Conservation (phyloP, 2,888 invertebrate species). For the Microplitis deprimator region DNA sequence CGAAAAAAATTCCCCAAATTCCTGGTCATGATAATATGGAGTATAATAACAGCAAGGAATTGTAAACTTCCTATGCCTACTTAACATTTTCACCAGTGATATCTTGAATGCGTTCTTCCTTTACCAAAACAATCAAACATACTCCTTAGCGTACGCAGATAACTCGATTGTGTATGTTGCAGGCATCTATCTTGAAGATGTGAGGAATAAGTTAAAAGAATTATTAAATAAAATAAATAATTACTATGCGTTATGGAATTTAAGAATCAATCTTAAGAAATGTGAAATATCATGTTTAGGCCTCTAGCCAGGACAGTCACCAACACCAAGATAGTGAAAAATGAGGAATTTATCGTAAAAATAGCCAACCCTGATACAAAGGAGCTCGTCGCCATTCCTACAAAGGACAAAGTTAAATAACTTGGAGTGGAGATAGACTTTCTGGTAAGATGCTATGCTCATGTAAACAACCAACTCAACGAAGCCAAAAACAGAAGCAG, state of each 20-base stretch:
- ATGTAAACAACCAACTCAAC: constrained; percentile 24
- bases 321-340: background rate
- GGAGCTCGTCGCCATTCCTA: background rate
- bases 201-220: constrained; percentile 19
- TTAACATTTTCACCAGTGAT: too few species aligned
- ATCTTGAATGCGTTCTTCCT: constrained; percentile 28
- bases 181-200: background rate
- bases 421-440: constrained; percentile 39
- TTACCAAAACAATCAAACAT: constrained; percentile 6
- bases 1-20: constrained; percentile 26
- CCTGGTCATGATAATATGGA: background rate
- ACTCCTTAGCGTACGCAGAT: constrained; percentile 46
- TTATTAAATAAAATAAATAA: constrained; percentile 32
- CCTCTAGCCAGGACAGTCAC: background rate
- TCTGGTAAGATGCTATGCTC: background rate
- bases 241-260: constrained; percentile 38
- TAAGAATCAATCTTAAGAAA: constrained; percentile 39
- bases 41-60: constrained; percentile 35
- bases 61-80: constrained; percentile 35
- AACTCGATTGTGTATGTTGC: constrained; percentile 34
- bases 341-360: background rate
- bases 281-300: constrained; percentile 44
- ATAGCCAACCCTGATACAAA: constrained; percentile 16
- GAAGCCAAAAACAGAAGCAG: constrained; percentile 23
- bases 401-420: constrained; percentile 37